Percentiles rank a stretch among this genome's conserved stretches.
phyloP scores from a whole-genome alignment of 1,140 invertebrate genomes.

The Drosophila prosaltans region DNA sequence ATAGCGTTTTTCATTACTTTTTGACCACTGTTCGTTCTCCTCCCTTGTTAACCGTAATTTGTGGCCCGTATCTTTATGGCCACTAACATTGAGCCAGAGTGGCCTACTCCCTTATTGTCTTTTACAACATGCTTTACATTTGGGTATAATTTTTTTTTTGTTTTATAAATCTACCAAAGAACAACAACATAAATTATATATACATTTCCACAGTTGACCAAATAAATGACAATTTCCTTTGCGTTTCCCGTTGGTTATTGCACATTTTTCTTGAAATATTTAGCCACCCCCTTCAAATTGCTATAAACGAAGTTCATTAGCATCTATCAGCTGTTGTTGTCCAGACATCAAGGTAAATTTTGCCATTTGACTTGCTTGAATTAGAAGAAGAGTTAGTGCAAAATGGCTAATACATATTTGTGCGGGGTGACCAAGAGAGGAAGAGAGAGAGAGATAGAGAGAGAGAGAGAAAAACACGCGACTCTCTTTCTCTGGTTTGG shows the following conservation, averaged over 20 bases:
- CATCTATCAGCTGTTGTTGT: slow-evolving; percentile 5
- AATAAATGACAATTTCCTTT: slow-evolving; percentile 10
- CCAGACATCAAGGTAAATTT: slow-evolving; percentile 4
- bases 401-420: background rate
- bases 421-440: background rate
- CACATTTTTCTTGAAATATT: background rate
- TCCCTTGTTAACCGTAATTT: slow-evolving; percentile 55
- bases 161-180: slow-evolving; percentile 1
- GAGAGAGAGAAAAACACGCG: background rate
- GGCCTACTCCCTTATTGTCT: slow-evolving; percentile 28
- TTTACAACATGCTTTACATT: slow-evolving; percentile 59
- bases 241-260: background rate
- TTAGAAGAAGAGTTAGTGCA: background rate
- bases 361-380: background rate
- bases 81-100: slow-evolving; percentile 3
- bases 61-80: slow-evolving; percentile 55
- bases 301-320: background rate
- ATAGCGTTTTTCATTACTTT: background rate
- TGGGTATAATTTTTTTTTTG: slow-evolving; percentile 23
- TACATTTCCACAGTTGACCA: background rate
- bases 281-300: background rate
- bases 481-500: slow-evolving; percentile 5
- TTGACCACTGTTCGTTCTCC: slow-evolving; percentile 6
- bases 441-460: no score
- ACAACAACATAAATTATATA: background rate